Base-by-base conservation (phyloP, 2,888 invertebrate genomes). In the Tinea pellionella region DNA sequence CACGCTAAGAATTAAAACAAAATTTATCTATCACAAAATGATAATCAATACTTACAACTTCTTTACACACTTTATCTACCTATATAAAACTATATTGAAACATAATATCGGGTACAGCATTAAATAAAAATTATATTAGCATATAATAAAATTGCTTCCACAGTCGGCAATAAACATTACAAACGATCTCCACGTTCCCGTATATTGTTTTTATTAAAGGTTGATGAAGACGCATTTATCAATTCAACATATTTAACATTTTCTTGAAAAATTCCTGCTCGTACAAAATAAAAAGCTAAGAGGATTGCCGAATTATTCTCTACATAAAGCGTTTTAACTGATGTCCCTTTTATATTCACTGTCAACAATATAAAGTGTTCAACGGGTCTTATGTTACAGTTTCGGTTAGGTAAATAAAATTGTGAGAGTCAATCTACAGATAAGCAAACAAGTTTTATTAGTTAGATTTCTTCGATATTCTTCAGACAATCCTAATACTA, bases 261-360 rank as follows among this genome's bases (percentile, higher is more conserved):
- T 69, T 67, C 65, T 66, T 68, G 68, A 68, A 74, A 74, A 73
- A 72, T 71, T 70, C 47, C 30, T 65, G 64, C 68, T 67, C 61
- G 66, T 69, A 69, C 73, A 71, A 75, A 75, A 76, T 72, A 75
- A 59, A 41, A 37, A 59, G 41, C 11, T 43, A 53, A 61, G 58
- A 30, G 70, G 67, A 75, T 73, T 71, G 68, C 68, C 69, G 73
- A 76, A 78, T 79, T 76, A 78, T 76, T 74, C 72, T 6, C 65
- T 64, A 71, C 69, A 70, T 71, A 73, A 77, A 73, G 68, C 70
- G 74, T 70, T 71, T 77, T 77, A 75, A 79, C 72, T 74, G 71
- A 73, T 75, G 70, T 73, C 66, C 67, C 67, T 65, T 67, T 66
- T 68, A 69, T 69, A 65, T 68, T 67, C 57, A n/a, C 57, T 57